Conservation (phyloP, 2,113 vertebrate species). For the Eublepharis macularius region DNA sequence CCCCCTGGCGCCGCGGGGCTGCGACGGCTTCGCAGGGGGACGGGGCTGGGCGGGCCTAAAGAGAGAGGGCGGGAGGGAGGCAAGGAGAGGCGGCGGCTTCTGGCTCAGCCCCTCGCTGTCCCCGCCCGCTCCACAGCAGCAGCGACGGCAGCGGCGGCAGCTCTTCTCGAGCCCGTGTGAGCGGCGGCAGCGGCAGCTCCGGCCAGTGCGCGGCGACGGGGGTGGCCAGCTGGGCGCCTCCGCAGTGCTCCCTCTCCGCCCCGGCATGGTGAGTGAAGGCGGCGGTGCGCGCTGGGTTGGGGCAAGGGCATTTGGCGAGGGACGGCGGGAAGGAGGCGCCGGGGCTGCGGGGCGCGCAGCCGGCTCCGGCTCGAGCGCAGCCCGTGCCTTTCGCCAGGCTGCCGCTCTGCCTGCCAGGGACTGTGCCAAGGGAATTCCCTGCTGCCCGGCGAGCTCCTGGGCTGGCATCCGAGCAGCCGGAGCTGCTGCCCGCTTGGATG, state of each 20-base stretch:
- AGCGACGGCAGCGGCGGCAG: background rate
- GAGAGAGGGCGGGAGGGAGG: background rate
- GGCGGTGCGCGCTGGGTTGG: background rate
- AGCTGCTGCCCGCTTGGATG: background rate
- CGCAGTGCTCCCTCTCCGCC: conserved; percentile 21
- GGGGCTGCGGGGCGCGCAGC: background rate
- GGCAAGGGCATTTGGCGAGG: background rate
- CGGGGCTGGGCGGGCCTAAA: conserved; percentile 24
- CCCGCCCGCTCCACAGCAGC: conserved; percentile 14
- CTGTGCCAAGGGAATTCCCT: conserved; percentile 13
- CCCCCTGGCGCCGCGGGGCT: background rate
- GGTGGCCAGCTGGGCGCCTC: conserved; percentile 13
- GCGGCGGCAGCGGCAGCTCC: background rate
- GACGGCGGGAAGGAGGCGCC: background rate
- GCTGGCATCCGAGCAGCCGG: background rate
- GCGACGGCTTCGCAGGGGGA: background rate
- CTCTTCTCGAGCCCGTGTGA: conserved; percentile 2
- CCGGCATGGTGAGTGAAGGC: conserved; percentile 32
- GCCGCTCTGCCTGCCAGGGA: background rate
- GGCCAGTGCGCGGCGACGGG: conserved; percentile 19
- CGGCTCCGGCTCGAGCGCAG: background rate
- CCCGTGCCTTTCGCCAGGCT: background rate
- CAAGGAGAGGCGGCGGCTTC: background rate
- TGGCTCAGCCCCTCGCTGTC: background rate
- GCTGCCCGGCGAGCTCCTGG: background rate